phyloP scores from a whole-genome alignment of 2,888 invertebrate species.

The Bruchidius siliquastri region DNA sequence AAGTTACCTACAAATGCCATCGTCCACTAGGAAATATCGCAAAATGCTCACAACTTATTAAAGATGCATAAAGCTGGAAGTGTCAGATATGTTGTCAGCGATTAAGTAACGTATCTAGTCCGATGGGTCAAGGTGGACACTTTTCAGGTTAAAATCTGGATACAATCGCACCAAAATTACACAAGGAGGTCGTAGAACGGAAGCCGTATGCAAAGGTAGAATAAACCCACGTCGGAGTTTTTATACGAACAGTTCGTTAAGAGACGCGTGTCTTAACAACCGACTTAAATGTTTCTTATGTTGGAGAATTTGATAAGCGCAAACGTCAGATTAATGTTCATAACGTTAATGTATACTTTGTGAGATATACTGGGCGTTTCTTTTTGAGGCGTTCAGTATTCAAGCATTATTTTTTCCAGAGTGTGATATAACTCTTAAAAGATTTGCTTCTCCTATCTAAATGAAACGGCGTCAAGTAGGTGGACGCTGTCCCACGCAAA shows the following conservation, averaged over 20 bases:
- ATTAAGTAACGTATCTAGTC: not conserved
- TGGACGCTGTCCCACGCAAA: too few relatives aligned
- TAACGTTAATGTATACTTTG: too few relatives aligned
- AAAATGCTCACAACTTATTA: not conserved
- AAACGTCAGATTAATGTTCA: too few relatives aligned
- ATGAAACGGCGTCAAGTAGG: too few relatives aligned
- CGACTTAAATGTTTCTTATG: not conserved
- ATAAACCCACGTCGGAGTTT: not conserved
- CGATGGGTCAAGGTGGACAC: not conserved
- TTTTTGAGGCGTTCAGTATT: too few relatives aligned
- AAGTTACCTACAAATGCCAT: conserved; percentile 6
- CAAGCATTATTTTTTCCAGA: too few relatives aligned
- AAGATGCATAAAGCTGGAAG: not conserved
- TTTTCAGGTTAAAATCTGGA: not conserved
- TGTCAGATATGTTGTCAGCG: not conserved
- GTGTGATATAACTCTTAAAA: too few relatives aligned
- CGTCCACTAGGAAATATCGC: not conserved
- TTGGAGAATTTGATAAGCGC: not conserved
- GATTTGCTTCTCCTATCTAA: too few relatives aligned
- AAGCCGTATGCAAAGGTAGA: not conserved
- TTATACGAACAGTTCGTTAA: not conserved
- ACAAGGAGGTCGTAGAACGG: not conserved
- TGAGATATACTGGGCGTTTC: too few relatives aligned
- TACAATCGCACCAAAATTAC: not conserved
- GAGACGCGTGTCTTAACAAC: not conserved